Conservation (phyloP, 2,888 invertebrate species). For the Drosophila formosana region DNA sequence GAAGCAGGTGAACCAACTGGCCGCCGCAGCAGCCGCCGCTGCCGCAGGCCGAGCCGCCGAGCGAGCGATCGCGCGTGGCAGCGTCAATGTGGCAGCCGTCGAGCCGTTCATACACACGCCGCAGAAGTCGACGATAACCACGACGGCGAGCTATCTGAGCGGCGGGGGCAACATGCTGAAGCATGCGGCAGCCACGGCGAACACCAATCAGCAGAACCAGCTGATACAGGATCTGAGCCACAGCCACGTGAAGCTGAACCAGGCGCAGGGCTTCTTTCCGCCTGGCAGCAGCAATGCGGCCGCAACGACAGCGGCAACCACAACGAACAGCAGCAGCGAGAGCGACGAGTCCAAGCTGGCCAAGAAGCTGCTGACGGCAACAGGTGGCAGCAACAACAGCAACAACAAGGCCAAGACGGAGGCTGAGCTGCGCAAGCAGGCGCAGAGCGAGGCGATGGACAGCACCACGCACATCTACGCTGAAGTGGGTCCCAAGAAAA, state of each 20-base stretch:
- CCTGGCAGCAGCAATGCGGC: slow-evolving; percentile 8
- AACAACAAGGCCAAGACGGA: slow-evolving; percentile 49
- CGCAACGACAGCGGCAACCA: slow-evolving; percentile 55
- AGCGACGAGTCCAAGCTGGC: slow-evolving; percentile 86
- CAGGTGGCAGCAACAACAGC: slow-evolving; percentile 9
- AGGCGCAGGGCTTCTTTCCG: slow-evolving; percentile 56
- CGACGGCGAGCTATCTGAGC: slow-evolving; percentile 84
- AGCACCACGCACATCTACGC: slow-evolving; percentile 91
- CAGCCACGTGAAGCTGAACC: slow-evolving; percentile 82
- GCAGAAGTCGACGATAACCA: slow-evolving; percentile 86
- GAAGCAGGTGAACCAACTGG: slow-evolving; percentile 75
- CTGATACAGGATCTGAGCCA: slow-evolving; percentile 85
- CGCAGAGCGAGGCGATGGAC: slow-evolving; percentile 91
- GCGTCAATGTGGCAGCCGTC: slow-evolving; percentile 94
- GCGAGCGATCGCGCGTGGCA: slow-evolving; percentile 83
- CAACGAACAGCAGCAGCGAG: slow-evolving; percentile 86
- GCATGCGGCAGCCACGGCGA: slow-evolving; percentile 83
- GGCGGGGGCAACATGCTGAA: slow-evolving; percentile 82
- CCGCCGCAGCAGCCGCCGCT: slow-evolving; percentile 65
- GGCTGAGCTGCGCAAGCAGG: slow-evolving; percentile 70
- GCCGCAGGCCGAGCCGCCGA: slow-evolving; percentile 65
- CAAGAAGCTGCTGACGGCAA: slow-evolving; percentile 81
- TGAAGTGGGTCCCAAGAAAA: slow-evolving; percentile 81
- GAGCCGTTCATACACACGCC: slow-evolving; percentile 95
- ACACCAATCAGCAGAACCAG: slow-evolving; percentile 84